Evolutionary conservation across 2,113 vertebrate genomes (phyloP).

Genomic region (Progne subis): DNA sequence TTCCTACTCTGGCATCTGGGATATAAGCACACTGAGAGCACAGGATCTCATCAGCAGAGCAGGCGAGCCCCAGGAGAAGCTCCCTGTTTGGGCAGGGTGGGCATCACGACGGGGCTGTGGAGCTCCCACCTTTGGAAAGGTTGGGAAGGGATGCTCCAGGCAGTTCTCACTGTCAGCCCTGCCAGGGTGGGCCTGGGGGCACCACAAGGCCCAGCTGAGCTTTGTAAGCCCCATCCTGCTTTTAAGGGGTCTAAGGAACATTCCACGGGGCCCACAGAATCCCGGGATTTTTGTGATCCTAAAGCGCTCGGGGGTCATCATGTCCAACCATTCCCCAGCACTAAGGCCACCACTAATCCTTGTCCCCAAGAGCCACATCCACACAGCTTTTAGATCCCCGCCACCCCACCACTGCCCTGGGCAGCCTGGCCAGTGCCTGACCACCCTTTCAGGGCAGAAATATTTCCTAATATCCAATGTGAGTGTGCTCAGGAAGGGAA

Average conservation of each 20-base stretch:
- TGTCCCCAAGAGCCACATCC: neutral
- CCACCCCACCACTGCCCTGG: neutral
- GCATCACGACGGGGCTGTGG: fast-evolving
- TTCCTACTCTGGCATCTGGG: neutral
- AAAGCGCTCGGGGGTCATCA: too few relatives aligned
- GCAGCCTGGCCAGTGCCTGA: neutral
- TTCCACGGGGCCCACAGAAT: fast-evolving
- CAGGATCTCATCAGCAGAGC: neutral
- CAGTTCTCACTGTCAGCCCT: neutral
- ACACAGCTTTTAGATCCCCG: neutral
- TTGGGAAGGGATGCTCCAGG: neutral
- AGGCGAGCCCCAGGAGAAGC: neutral
- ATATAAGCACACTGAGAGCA: neutral
- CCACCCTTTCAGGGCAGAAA: neutral
- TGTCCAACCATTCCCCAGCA: neutral
- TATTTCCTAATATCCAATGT: neutral
- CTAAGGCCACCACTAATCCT: neutral
- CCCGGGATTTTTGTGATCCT: neutral
- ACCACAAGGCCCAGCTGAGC: neutral
- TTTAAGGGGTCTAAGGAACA: fast-evolving
- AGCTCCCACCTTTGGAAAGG: neutral
- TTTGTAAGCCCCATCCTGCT: neutral
- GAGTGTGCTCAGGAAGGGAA: neutral
- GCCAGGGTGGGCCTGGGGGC: neutral
- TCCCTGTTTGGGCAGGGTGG: neutral